A percentile compares a stretch with the other conserved stretches of the same genome.
phyloP scores from a whole-genome alignment of 2,797 vertebrate genomes.

The Urocyon cinereoargenteus region DNA sequence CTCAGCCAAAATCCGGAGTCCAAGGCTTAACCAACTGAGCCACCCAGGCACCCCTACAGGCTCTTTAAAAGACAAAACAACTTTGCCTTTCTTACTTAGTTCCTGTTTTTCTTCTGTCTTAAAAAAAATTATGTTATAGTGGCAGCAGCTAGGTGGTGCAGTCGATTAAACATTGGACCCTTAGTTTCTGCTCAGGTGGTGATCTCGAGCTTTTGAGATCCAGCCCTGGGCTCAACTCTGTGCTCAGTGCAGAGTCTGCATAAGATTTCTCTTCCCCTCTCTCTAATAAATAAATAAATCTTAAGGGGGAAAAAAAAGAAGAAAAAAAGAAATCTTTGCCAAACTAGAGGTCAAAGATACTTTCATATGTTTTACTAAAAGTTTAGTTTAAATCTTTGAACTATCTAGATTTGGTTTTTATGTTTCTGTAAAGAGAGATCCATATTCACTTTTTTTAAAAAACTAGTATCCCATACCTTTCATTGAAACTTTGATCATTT shows the following conservation, averaged over 20 bases:
- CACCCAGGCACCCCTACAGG: neutral
- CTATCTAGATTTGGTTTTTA: neutral
- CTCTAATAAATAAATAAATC: neutral
- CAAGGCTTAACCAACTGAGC: neutral
- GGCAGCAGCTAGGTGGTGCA: neutral
- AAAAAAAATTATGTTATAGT: neutral
- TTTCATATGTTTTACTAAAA: conserved; percentile 1
- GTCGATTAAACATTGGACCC: neutral
- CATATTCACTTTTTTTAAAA: neutral
- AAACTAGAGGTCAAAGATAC: neutral
- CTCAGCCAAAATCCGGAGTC: neutral
- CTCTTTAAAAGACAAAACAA: neutral
- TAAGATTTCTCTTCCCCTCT: neutral
- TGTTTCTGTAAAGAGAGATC: neutral
- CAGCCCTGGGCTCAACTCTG: neutral
- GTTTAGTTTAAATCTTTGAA: conserved; percentile 5
- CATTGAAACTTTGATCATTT: neutral
- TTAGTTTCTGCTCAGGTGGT: neutral
- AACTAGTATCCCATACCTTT: neutral
- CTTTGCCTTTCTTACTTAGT: neutral
- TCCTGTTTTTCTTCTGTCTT: neutral
- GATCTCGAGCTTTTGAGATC: neutral
- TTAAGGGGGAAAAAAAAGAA: no score
- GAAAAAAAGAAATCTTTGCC: neutral
- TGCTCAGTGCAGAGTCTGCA: neutral